phyloP scores from a whole-genome alignment of 2,113 vertebrate genomes.

The Sphaerodactylus townsendi region DNA sequence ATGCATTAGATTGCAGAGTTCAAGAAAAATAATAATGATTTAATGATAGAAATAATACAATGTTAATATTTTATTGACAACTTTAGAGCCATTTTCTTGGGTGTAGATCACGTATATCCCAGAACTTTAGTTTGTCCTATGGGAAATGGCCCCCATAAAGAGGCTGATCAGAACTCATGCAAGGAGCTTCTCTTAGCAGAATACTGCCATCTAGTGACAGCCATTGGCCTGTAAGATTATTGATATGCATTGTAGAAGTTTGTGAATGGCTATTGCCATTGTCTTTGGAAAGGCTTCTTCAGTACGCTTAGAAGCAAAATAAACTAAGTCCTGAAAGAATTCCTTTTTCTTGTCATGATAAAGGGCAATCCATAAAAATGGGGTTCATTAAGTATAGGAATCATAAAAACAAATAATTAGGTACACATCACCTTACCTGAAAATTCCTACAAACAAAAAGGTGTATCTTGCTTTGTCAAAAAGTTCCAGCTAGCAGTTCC shows the following conservation, averaged over 20 bases:
- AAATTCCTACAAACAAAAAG: neutral
- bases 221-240: neutral
- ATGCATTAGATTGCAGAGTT: neutral
- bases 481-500: too few relatives aligned
- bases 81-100: too few relatives aligned
- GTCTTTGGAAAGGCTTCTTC: neutral
- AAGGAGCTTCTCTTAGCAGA: neutral
- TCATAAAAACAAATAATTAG: neutral
- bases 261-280: neutral
- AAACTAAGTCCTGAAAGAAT: neutral
- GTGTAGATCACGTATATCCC: too few relatives aligned
- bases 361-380: neutral
- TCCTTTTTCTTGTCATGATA: neutral
- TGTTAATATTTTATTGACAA: neutral
- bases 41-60: neutral
- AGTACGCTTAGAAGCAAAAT: neutral
- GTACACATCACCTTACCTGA: neutral
- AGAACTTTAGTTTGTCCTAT: too few relatives aligned
- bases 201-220: slow-evolving; percentile 56
- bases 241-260: neutral
- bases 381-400: neutral
- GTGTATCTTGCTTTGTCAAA: too few relatives aligned
- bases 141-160: neutral
- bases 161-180: fast-evolving
- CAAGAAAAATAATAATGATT: neutral